A percentile compares a stretch with the other conserved stretches of the same genome.
Conservation (phyloP, 2,888 invertebrate species). For the Andrena hattorfiana region DNA sequence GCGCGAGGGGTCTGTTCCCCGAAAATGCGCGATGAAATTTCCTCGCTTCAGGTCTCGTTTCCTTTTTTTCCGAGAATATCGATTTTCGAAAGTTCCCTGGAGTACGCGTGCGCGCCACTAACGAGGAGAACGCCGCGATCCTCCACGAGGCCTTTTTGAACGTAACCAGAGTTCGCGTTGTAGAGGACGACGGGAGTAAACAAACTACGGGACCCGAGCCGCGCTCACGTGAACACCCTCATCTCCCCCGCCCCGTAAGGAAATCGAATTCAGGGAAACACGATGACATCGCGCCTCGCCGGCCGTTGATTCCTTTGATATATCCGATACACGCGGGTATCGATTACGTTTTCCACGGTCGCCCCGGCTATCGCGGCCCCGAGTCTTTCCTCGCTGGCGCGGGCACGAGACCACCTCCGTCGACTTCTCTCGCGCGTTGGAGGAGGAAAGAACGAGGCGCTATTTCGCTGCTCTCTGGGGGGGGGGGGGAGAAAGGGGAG, state of each 20-base stretch:
- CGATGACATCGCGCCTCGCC: background rate
- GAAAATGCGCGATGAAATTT: no score
- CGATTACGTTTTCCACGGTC: constrained; percentile 43
- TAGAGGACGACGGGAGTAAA: no score
- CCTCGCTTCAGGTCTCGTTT: no score
- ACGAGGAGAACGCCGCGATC: no score
- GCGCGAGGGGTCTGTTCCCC: no score
- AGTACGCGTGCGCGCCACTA: no score
- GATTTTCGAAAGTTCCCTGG: background rate
- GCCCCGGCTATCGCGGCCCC: constrained; percentile 3
- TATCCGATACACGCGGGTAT: constrained; percentile 43
- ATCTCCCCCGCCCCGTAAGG: background rate
- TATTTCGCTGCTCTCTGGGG: constrained; percentile 27
- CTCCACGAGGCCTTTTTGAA: no score
- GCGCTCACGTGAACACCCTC: no score
- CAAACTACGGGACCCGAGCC: no score
- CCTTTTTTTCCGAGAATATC: no score
- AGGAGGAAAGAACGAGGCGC: background rate
- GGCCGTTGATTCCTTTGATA: constrained; percentile 34
- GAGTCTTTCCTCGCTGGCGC: constrained; percentile 13
- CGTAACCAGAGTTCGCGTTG: no score
- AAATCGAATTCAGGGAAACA: constrained; percentile 18
- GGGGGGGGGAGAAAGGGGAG: background rate
- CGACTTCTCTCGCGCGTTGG: background rate
- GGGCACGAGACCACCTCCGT: constrained; percentile 30